Evolutionary conservation across 2,797 vertebrate species (phyloP), one percentile per base, ranked within the genome.

Genomic region (Meda fulgida): DNA sequence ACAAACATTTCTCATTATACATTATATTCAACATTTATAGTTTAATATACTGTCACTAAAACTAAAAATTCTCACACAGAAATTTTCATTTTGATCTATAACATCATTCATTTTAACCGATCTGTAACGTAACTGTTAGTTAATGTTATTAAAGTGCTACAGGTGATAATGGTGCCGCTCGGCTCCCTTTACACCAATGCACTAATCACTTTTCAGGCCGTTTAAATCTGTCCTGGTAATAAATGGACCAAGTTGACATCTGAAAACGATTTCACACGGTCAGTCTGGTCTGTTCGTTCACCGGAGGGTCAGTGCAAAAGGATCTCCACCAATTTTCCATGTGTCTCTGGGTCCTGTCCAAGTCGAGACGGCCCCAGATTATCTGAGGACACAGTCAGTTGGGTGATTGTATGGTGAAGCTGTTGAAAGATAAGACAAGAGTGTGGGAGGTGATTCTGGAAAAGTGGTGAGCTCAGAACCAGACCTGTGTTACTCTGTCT

Each of bases 301-400:
- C 81, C 40, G 51, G 29, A 71, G 70, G 66, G 75, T 81, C 46
- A 67, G 46, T 48, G 76, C 76, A 60, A 55, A 75, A 80, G 18
- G 40, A 36, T 72, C n/a, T 21, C 23, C 75, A 79, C 19, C 76
- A 23, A 34, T 83, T 86, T 83, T 73, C 85, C 79, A 82, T 82
- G 79, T 19, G 67, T 80, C 26, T 53, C 63, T 58, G 72, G 75
- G 60, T 71, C 40, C 72, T 31, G 76, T 84, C 43, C 82, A 83
- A 71, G 66, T 51, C 53, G 23, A 84, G 71, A 86, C 38, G 55
- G 87, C 70, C 78, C 38, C 55, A 84, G 60, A 87, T 84, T 80
- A 84, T 66, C 53, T 72, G 75, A 67, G 81, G 86, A 80, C 60
- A 84, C 63, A 8, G 46, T 67, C 46, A 6, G 34, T 67, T 55